A percentile compares a stretch with the other conserved stretches of the same genome.
phyloP scores from a whole-genome alignment of 2,797 vertebrate species.

The Amniataba percoides region DNA sequence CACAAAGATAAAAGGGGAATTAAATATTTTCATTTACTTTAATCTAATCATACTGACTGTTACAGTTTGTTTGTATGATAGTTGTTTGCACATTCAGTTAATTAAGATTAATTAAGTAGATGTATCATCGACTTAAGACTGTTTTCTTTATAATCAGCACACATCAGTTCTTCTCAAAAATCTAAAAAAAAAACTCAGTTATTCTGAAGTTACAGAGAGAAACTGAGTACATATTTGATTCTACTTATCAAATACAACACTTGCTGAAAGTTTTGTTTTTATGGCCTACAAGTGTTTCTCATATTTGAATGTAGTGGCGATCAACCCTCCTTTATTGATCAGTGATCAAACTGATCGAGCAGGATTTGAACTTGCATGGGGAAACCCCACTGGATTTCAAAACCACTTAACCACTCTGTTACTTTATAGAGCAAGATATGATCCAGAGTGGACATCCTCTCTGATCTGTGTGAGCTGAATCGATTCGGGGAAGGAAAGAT shows the following conservation, averaged over 20 bases:
- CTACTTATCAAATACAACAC: no score
- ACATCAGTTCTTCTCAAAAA: no score
- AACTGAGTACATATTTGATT: no score
- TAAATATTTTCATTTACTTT: not conserved
- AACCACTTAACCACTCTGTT: constrained; percentile 42
- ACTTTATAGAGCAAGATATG: no score
- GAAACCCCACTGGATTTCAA: constrained; percentile 53
- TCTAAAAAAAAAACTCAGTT: no score
- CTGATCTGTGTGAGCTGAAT: not conserved
- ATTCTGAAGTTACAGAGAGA: no score
- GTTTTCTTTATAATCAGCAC: not conserved
- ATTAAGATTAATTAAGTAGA: not conserved
- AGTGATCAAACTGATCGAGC: not conserved
- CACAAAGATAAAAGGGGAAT: no score
- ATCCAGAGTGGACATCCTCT: not conserved
- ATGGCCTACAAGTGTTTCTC: no score
- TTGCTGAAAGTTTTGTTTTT: no score
- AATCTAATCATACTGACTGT: not conserved
- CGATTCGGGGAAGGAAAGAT: not conserved
- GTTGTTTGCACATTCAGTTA: not conserved
- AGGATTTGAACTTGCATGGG: constrained; percentile 57
- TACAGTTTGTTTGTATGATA: not conserved
- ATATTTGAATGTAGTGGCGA: no score
- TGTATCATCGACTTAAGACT: not conserved
- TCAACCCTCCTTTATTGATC: no score